Evolutionary conservation across 1,140 invertebrate genomes (phyloP), one percentile per base, ranked within the genome.

Genomic region (Tetramorium alpestre): DNA sequence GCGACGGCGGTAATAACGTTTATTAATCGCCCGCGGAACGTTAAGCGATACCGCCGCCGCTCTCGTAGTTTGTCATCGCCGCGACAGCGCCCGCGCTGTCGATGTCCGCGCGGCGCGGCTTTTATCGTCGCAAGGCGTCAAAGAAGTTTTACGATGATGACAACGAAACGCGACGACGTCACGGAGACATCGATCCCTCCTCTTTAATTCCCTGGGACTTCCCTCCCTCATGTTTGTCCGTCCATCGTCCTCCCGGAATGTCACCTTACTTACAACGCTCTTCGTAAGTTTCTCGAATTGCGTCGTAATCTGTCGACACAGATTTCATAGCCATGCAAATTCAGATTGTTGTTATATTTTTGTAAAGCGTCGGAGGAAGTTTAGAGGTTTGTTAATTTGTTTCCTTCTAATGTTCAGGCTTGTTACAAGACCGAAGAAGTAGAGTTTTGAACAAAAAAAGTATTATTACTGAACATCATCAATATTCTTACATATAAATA

Each of bases 11-110:
- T 87, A 87, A 87, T 87, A 87, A 87, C 56, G 85, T 82, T 87
- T 81, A 87, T 87, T 87, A 87, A 87, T 87, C 77, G 77, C 25
- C 54, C 85, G 64, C 64, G 85, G 41, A 87, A 87, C 85, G 85
- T 87, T 87, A 87, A 87, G 44, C 77, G 65, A 87, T 82, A 86
- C 44, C 65, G 64, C 25, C 64, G 47, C 51, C 65, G 51, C 47
- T 86, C 47, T 72, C 65, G 54, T 28, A 86, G 85, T 86, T 86
- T 86, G 85, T 86, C 65, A 86, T 82, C 85, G 54, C n/a, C n/a
- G 51, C 18, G 69, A 70, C 62, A 54, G 47, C 62, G 16, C 41
- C 33, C 69, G 41, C 80, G 54, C 67, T 65, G 49, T 16, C 78
- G 51, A 82, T 60, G 41, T 62, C 69, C 80, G 33, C 56, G 33